Evolutionary conservation across 2,113 vertebrate genomes (phyloP), one percentile per base, ranked within the genome.

Genomic region (Anhinga anhinga): DNA sequence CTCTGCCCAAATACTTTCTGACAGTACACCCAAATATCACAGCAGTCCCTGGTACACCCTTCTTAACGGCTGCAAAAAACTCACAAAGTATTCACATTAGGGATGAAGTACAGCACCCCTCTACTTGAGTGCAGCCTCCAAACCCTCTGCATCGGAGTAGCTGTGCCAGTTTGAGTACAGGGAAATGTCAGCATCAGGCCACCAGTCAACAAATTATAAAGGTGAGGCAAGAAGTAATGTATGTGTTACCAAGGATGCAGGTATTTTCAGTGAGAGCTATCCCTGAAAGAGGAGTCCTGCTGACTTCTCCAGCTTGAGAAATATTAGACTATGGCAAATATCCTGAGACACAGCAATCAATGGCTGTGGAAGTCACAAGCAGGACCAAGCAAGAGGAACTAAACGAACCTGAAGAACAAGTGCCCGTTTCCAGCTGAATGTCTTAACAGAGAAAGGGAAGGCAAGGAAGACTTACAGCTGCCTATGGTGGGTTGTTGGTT

Each of bases 81-180:
- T 47, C 1, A 0, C 27, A 44, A 86, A 26, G 26, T 36, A 56
- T 15, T 38, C 6, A 2, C 21, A 22, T 8, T 8, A 52, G 25
- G 13, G 17, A 62, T 34, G 25, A 88, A 13, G 15, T 30, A 4
- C 23, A 61, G 36, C 47, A 19, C 3, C 4, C 4, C 23, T 52
- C 47, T 49, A 47, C 52, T 25, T 30, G 15, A 67, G 29, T 2
- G 32, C 38, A 66, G 81, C 55, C 55, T 82, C 25, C 59, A 58
- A 58, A 25, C 3, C 7, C 27, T 49, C 63, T 19, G 9, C 13
- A 5, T 20, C 4, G 15, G 21, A 27, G 8, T 20, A 53, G 73
- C 26, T 32, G 3, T 5, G 2, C 25, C 47, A 38, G 14, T 36
- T 8, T 44, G 44, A 73, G 20, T 27, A 62, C 10, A 62, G 23